Base-by-base conservation (phyloP, 2,797 vertebrate genomes). In the Novumbra hubbsi region DNA sequence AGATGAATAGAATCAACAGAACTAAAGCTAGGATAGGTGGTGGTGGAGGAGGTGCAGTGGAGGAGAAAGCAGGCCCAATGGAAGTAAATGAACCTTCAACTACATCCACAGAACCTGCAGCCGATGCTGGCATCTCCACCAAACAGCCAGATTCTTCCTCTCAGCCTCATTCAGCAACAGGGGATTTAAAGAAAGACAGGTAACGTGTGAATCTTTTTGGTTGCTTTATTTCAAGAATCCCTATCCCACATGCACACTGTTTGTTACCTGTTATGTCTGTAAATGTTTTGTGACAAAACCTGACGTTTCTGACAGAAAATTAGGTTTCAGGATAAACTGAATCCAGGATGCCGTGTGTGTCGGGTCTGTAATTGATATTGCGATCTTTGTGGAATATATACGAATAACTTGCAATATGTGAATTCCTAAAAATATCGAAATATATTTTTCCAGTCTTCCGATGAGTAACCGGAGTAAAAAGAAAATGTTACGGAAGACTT, bases 401-500 rank as follows among this genome's bases (percentile, higher is more conserved):
- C n/a, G 28, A 55, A 16, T 19, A 5, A 65, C 9, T 9, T 27
- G 16, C 45, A 66, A 27, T 28, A 16, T 7, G 12, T 48, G 28
- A 48, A 5, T 27, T n/a, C n/a, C 24, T 60, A 67, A 49, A 12
- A 55, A 48, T 63, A 4, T 28, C 3, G 24, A 57, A n/a, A 21
- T 32, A 14, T 64, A 16, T 5, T 52, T 52, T 70, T 30, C 0
- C 41, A 90, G 88, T 63, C 72, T 89, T 60, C 88, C 89, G 8
- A 90, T 95, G 64, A 91, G 90, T 65, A 85, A 87, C 87, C 86
- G 21, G 12, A 83, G 87, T 88, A 90, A 82, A 80, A 94, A 89
- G 28, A 96, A 93, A 78, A 80, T 84, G 77, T 93, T 86, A 75
- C 96, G 90, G 83, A 96, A 95, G 89, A 96, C 96, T 0, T 96